Evolutionary conservation across 1,140 invertebrate genomes (phyloP), one percentile per base, ranked within the genome.

Genomic region (Listronotus bonariensis): DNA sequence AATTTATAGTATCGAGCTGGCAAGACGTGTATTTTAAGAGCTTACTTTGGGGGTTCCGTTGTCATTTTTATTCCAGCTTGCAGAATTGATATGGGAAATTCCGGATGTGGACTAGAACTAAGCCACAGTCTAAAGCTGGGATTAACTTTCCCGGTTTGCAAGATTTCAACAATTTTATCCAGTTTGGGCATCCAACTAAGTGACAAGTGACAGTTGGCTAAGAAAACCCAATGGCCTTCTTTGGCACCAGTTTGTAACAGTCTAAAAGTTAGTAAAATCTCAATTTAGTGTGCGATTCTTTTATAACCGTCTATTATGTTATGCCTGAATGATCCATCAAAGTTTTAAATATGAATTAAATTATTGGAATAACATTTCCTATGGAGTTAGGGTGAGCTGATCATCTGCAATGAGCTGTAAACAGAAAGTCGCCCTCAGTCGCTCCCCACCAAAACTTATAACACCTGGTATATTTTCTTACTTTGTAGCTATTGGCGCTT

Each of bases 41-140:
- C 11, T 9, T 73, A 89, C 88, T 81, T 91, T 92, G 5, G 95
- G 11, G 95, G 93, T 78, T 97, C 93, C 10, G 94, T 96, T 12
- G 94, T 96, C 85, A 97, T 96, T 84, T 96, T 96, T 67, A 96
- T 92, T 46, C 91, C 89, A 12, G 88, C 83, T 80, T 96, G 92
- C 41, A 97, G 82, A 68, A 97, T 85, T 42, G 87, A 87, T 67
- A 94, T 87, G 0, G 92, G 92, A 79, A 95, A 95, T 61, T 92
- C 86, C 6, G 89, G 87, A 77, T 92, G 86, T 2, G 92, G 92
- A 80, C 87, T 90, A 6, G 90, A 92, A 68, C 89, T 92, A 12
- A 95, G 80, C 92, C 92, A 95, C 10, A 95, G 79, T 6, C 88
- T 80, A 79, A 90, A 93, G 72, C 84, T 84, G 58, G 80, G 85